Evolutionary conservation across 2,797 vertebrate species (phyloP), one percentile per base, ranked within the genome.

Genomic region (Sebastes elongatus): DNA sequence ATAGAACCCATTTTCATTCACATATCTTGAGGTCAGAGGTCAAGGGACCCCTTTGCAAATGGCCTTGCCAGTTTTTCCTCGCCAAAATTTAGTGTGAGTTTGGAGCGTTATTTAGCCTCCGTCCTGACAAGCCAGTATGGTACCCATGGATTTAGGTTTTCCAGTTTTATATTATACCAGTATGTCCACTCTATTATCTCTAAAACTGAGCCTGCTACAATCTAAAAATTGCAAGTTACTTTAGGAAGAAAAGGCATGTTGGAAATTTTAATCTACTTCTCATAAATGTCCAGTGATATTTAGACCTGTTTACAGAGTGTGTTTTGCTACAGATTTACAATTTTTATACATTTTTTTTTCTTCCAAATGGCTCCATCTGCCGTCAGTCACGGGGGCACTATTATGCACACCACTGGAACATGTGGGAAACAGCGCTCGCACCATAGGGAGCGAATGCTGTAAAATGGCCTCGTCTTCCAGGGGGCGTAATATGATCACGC

Each of bases 391-490:
- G 0, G 20, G 25, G 22, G 32, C 64, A 38, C 56, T 28, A 55
- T 72, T 73, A 71, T 71, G 6, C 14, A n/a, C 55, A 13, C 42
- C 22, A 33, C 6, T 59, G 38, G 35, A 70, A 72, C 67, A 65
- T 28, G 71, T 52, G 25, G 25, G 30, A 35, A 67, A 53, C 73
- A 2, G 71, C 23, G 59, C 56, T 74, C 20, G 23, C 76, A 42
- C 76, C 61, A 14, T 6, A 10, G 74, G 74, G 70, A 80, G 76
- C 14, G 16, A 25, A 66, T 60, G 63, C 69, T 67, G 20, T 14
- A 4, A 82, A 82, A 83, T 46, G 71, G 67, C 56, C 33, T 30
- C 1, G 3, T 78, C 59, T 46, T 78, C 49, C 10, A 22, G 6
- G 1, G 7, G 57, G 10, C 10, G 25, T 67, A 46, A 65, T 83